A percentile compares a stretch with the other conserved stretches of the same genome.
phyloP scores from a whole-genome alignment of 2,113 vertebrate genomes.

The Scytalopus superciliaris region DNA sequence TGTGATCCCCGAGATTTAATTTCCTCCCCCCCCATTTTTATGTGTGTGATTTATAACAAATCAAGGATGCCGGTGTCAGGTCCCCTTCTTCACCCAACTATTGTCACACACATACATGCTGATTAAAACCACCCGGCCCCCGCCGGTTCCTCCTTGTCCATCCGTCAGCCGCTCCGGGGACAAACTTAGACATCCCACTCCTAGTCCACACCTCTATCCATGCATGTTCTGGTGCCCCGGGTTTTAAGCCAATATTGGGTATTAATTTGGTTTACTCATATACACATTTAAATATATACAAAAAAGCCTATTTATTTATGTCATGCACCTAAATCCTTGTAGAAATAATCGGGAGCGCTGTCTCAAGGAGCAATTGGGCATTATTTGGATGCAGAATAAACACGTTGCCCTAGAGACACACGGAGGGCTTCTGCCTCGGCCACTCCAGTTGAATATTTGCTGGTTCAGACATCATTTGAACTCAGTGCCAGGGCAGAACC shows the following conservation, averaged over 20 bases:
- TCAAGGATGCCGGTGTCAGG: not conserved
- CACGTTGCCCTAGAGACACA: not conserved
- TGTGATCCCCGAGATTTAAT: not conserved
- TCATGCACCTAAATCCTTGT: not conserved
- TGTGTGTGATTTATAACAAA: constrained; percentile 43
- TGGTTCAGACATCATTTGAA: not conserved
- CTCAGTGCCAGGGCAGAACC: not conserved
- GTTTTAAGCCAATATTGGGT: not conserved
- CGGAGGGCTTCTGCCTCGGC: not conserved
- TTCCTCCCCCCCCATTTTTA: not conserved
- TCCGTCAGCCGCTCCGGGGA: not conserved
- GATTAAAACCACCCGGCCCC: constrained; percentile 8
- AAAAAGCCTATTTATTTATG: not conserved
- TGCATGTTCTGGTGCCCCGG: not conserved
- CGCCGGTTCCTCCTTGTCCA: not conserved
- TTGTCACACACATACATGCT: not conserved
- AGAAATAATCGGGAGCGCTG: not conserved
- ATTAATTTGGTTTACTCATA: not conserved
- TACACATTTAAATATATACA: not conserved
- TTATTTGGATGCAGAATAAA: not conserved
- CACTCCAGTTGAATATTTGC: not conserved
- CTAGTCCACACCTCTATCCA: not conserved
- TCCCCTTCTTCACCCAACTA: constrained; percentile 42
- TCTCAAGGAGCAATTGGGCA: not conserved
- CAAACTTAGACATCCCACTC: constrained; percentile 1